Conservation (phyloP, 2,888 invertebrate species). For the Lutraria lutraria region DNA sequence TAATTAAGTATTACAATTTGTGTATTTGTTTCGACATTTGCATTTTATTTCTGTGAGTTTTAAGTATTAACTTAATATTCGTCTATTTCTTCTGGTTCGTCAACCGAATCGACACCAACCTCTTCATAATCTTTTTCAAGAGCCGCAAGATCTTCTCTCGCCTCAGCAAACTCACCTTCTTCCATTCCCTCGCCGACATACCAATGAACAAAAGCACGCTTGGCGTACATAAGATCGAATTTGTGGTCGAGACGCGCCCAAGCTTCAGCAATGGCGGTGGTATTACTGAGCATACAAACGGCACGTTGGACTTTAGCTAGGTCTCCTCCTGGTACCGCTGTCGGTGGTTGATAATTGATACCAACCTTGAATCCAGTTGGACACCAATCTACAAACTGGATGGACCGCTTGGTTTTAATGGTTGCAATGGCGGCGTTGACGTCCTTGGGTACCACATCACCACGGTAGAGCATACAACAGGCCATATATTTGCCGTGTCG, state of each 20-base stretch:
- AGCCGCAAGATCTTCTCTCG: slow-evolving; percentile 78
- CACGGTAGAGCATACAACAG: slow-evolving; percentile 80
- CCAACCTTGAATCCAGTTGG: slow-evolving; percentile 91
- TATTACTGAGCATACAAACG: slow-evolving; percentile 93
- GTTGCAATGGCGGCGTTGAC: slow-evolving; percentile 88
- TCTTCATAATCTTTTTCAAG: slow-evolving; percentile 81
- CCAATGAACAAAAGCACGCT: slow-evolving; percentile 96
- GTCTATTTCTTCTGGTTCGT: slow-evolving; percentile 73
- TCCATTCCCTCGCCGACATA: slow-evolving; percentile 76
- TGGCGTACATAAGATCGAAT: slow-evolving; percentile 93
- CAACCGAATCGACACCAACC: slow-evolving; percentile 76
- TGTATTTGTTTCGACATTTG: not conserved
- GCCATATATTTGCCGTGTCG: slow-evolving; percentile 87
- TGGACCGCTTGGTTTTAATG: slow-evolving; percentile 95
- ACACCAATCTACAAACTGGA: slow-evolving; percentile 90
- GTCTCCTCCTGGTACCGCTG: slow-evolving; percentile 91
- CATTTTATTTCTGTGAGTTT: not conserved
- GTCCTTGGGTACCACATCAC: slow-evolving; percentile 81
- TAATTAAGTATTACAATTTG: not conserved
- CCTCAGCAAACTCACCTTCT: slow-evolving; percentile 85
- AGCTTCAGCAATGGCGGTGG: slow-evolving; percentile 96
- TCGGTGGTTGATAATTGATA: slow-evolving; percentile 92
- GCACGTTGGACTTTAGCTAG: slow-evolving; percentile 60
- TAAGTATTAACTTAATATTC: slow-evolving; percentile 52
- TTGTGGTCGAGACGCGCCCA: slow-evolving; percentile 94